Evolutionary conservation across 92 coral and sea anemone species (phyloP), one percentile per base, ranked within the genome.

Genomic region (Phenganax marumi): DNA sequence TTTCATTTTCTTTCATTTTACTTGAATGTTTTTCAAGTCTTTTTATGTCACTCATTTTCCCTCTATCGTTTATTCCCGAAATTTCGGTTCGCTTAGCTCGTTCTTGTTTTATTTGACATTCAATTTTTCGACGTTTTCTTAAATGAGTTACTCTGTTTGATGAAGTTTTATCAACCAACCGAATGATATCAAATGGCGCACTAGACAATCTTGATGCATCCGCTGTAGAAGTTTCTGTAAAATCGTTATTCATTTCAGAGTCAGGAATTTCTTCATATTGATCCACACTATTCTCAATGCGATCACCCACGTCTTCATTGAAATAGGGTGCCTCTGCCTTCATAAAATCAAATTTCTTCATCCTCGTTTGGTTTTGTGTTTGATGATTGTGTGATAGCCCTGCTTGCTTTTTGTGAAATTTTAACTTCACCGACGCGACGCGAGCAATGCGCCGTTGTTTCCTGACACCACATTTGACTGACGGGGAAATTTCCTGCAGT

Each of bases 91-190:
- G 33, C 39, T 49, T n/a, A 2, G 16, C 11, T 16, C 19, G 26
- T 17, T 26, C 55, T 49, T 61, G 21, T 62, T 43, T 62, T 63
- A 21, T 78, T 77, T 57, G 1, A 6, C 26, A 12, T 26, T 17
- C 21, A 25, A 53, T 75, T 25, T 60, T 77, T 39, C 51, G 52
- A 52, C 52, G 52, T 33, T 77, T 77, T 57, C 81, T 77, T 9
- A 21, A 19, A 23, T 47, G 64, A 17, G 12, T 77, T 11, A 57
- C 16, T n/a, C 49, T 56, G 49, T 6, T 33, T 55, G 52, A 24
- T 47, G 81, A 57, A 56, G 22, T 6, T 23, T 5, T 26, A 16
- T 43, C 46, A 19, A 39, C 62, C 21, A 74, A 8, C 43, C 24
- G 50, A 66, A 66, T 66, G 5, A 17, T 49, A 66, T 33, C 50